Evolutionary conservation across 2,888 invertebrate species (phyloP), one percentile per base, ranked within the genome.

Genomic region (Tiphia femorata): DNA sequence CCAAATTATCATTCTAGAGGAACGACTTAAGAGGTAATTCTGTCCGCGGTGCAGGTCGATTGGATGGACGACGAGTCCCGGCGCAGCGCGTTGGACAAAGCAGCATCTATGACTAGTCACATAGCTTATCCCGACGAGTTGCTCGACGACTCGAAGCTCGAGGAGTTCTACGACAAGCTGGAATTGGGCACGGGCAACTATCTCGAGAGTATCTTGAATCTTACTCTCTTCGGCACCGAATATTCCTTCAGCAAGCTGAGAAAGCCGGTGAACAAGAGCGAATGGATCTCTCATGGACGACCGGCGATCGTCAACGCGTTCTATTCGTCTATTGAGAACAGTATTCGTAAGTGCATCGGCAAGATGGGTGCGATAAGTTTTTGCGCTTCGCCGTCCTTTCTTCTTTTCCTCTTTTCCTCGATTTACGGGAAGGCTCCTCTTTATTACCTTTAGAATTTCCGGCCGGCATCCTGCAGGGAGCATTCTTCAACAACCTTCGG

Each of bases 21-120:
- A n/a, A n/a, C n/a, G n/a, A n/a, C 25, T 6, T 5, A 25, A 25
- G 25, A 25, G 8, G 5, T 35, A 5, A 35, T n/a, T 35, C 4
- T 35, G 12, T 8, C 4, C n/a, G n/a, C 2, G 8, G 75, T 52
- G 14, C 30, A 80, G 80, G 71, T 96, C 10, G 92, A 92, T 40
- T 98, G 97, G 97, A 97, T 98, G 97, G 97, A 97, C 78, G 89
- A 90, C 0, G 84, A 86, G 64, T 97, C 97, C 0, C 90, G 91
- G 42, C 83, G 86, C 64, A 89, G 90, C 51, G 95, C 95, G 0
- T 82, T 94, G 58, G 89, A 91, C 57, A 96, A 96, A 80, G 91
- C 94, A 0, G 88, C 89, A 53, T 87, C 91, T 0, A 96, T 97
- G 92, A 87, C 91, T 1, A 90, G 94, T 0, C 94, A 96, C 81